These are phyloP conservation scores for Tetropium fuscum DNA, from an alignment of 2,888 invertebrate genomes.

Conservation along the genomic window DNA sequence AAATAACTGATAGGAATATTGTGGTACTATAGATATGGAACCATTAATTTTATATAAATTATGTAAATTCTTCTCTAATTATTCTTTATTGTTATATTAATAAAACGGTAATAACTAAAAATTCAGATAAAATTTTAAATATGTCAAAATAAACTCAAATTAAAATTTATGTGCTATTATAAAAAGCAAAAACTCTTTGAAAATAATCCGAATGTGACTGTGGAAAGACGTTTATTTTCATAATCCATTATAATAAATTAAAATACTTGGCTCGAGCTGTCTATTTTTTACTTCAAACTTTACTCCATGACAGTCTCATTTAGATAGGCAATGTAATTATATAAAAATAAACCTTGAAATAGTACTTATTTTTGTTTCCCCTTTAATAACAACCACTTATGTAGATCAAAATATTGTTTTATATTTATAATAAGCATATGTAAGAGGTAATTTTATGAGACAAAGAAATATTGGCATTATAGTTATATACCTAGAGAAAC, in stretches of 20 bases:
- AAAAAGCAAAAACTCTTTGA: constrained; percentile 5
- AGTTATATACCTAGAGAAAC: too few relatives aligned
- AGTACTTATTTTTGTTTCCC: not conserved
- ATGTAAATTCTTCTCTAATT: not conserved
- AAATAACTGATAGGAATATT: too few relatives aligned
- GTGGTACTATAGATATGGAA: not conserved
- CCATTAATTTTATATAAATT: not conserved
- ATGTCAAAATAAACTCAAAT: constrained; percentile 12
- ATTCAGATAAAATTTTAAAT: not conserved
- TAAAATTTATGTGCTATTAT: constrained; percentile 6
- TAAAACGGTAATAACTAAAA: constrained; percentile 9
- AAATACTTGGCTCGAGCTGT: constrained; percentile 15
- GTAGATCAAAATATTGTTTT: too few relatives aligned
- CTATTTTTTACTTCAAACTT: constrained; percentile 1
- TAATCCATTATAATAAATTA: constrained; percentile 11
- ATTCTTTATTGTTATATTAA: constrained; percentile 11
- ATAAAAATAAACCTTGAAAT: too few relatives aligned
- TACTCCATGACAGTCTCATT: not conserved
- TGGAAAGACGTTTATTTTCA: constrained; percentile 1
- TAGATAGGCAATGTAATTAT: too few relatives aligned
- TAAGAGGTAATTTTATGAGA: too few relatives aligned
- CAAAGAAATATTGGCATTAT: too few relatives aligned
- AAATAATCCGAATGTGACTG: constrained; percentile 1
- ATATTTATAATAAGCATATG: too few relatives aligned
- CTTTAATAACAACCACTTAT: not conserved